phyloP scores from a whole-genome alignment of 2,888 invertebrate species.

The Uropetala carovei region DNA sequence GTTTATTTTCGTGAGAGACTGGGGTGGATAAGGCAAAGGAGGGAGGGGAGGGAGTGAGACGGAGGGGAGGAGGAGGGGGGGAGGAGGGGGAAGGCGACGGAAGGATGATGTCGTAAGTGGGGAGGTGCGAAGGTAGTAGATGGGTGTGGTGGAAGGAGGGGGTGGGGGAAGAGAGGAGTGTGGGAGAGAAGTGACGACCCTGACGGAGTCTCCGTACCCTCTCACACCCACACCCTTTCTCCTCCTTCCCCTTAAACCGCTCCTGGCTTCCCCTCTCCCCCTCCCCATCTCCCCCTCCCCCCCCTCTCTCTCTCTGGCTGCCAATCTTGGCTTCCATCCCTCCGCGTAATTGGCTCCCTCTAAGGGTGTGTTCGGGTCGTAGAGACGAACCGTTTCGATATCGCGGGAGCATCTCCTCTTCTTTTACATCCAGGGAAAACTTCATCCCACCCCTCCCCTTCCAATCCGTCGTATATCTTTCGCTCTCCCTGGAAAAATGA shows the following conservation, averaged over 20 bases:
- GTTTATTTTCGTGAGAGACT: constrained; percentile 17
- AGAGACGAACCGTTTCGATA: background rate
- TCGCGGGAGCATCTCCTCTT: background rate
- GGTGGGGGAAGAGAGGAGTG: background rate
- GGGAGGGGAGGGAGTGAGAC: background rate
- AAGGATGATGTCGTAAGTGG: background rate
- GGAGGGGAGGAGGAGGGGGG: background rate
- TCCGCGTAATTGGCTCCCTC: constrained; percentile 7
- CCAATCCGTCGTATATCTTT: background rate
- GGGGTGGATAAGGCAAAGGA: background rate
- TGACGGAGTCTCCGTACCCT: background rate
- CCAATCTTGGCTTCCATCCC: constrained; percentile 16
- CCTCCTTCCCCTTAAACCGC: no score
- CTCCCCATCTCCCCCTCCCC: background rate
- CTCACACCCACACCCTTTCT: background rate
- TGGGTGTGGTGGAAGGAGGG: background rate
- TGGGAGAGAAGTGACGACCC: background rate
- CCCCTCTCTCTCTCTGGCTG: background rate
- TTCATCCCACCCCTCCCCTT: background rate
- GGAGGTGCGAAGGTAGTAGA: background rate
- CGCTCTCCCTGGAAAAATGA: no score
- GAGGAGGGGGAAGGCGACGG: background rate
- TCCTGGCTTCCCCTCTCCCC: no score
- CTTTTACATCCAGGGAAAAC: background rate
- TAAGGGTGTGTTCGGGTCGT: background rate